Conservation (phyloP, 2,888 invertebrate genomes). For the Strigamia maritima region DNA sequence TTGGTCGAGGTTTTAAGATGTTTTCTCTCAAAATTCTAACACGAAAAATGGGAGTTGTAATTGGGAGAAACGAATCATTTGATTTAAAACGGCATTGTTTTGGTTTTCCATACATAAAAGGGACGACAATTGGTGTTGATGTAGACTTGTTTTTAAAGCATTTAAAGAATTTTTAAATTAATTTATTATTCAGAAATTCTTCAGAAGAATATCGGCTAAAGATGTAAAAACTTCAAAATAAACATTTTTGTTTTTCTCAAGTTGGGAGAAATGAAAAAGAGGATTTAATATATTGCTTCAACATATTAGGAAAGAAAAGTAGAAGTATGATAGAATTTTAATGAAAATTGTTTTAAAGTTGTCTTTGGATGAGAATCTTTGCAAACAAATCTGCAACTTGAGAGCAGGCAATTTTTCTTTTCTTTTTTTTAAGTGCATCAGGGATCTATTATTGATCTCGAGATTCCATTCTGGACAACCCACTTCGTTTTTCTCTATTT, state of each 20-base stretch:
- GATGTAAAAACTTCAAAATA: neutral
- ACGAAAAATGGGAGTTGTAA: neutral
- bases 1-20: conserved; percentile 7
- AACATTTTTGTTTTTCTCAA: neutral
- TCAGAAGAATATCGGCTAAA: neutral
- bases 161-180: conserved; percentile 2
- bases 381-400: neutral
- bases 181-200: neutral
- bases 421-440: conserved; percentile 5
- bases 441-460: conserved; percentile 26
- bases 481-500: neutral
- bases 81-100: neutral
- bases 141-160: neutral
- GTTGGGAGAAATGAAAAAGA: neutral
- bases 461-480: conserved; percentile 12
- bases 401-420: neutral
- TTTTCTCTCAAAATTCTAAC: conserved; percentile 22
- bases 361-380: neutral
- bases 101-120: neutral
- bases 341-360: conserved; percentile 5
- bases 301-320: neutral
- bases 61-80: conserved; percentile 1
- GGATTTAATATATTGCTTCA: neutral
- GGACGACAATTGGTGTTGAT: neutral
- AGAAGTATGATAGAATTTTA: neutral